Conservation (phyloP, 2,113 vertebrate species). For the Chamaea fasciata region DNA sequence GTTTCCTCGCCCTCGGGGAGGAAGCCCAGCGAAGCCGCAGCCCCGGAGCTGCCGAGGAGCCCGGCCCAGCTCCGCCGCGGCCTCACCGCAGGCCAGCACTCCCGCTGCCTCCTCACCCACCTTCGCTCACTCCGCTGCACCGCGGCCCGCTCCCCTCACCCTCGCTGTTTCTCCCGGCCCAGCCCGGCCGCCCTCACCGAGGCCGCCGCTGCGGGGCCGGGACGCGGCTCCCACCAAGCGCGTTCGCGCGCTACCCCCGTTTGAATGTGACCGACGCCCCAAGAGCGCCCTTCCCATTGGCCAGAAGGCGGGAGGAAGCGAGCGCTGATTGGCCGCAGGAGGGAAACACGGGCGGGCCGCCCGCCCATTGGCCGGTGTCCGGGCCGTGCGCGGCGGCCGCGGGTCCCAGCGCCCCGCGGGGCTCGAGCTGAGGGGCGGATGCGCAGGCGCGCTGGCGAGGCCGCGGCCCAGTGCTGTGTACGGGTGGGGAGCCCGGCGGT, state of each 20-base stretch:
- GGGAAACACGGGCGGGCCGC: neutral
- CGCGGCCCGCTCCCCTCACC: neutral
- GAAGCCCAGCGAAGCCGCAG: neutral
- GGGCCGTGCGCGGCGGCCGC: neutral
- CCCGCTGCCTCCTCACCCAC: accelerated
- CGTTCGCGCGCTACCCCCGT: neutral
- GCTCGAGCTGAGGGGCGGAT: neutral
- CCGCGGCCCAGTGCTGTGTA: accelerated
- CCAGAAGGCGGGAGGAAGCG: neutral
- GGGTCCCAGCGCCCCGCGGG: neutral
- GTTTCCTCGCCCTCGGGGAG: accelerated
- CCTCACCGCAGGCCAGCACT: accelerated
- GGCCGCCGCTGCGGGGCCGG: accelerated
- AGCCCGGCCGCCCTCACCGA: accelerated
- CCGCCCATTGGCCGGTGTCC: neutral
- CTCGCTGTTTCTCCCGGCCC: accelerated
- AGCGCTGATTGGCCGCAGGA: neutral
- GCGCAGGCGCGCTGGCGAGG: neutral
- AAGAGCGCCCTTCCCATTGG: neutral
- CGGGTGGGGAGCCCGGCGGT: accelerated
- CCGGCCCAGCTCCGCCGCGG: neutral
- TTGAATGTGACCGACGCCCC: neutral
- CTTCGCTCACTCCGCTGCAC: too few relatives aligned
- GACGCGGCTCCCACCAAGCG: accelerated
- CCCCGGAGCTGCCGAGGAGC: accelerated